Evolutionary conservation across 2,888 invertebrate genomes (phyloP), one percentile per base, ranked within the genome.

Genomic region (Ophion obscuratus): DNA sequence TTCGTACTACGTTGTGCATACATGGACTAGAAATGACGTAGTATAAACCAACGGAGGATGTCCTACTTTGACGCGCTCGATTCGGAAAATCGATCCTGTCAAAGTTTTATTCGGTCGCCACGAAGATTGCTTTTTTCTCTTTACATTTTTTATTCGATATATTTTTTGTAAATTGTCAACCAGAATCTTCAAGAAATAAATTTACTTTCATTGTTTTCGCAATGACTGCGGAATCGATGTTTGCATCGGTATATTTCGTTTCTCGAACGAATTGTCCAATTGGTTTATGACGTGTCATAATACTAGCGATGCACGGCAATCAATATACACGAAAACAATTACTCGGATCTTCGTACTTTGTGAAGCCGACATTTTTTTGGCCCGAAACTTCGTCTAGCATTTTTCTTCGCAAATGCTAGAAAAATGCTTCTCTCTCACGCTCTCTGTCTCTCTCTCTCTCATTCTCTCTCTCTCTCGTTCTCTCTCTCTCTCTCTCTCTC

Each of bases 1-100:
- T 82, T 85, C 36, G 31, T 76, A 82, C 77, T 85, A 84, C 76
- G 78, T 84, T 75, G 70, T 67, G 66, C 61, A 70, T 84, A 80
- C 84, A 82, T 79, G 53, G n/a, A 80, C 62, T 24, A 73, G n/a
- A 74, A 77, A 76, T 77, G 84, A 84, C 81, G 44, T 77, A 77
- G 5, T 73, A 31, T 66, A 77, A 84, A 84, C 84, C 36, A 57
- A 81, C 71, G 2, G 27, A 20, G 57, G 11, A n/a, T 62, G 31
- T 40, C n/a, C 36, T 7, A 76, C 47, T 27, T 53, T 14, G 5
- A 53, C 53, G 53, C 53, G 40, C 57, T 70, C 62, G 24, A 44
- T 53, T 47, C 47, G 31, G 36, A 78, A 24, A n/a, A 64, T 59
- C 67, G 59, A 77, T 31, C 31, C 14, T 53, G 14, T 53, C 53